These are phyloP conservation scores for Tribolium freemani DNA, from an alignment of 2,888 invertebrate genomes.

Conservation along the genomic window DNA sequence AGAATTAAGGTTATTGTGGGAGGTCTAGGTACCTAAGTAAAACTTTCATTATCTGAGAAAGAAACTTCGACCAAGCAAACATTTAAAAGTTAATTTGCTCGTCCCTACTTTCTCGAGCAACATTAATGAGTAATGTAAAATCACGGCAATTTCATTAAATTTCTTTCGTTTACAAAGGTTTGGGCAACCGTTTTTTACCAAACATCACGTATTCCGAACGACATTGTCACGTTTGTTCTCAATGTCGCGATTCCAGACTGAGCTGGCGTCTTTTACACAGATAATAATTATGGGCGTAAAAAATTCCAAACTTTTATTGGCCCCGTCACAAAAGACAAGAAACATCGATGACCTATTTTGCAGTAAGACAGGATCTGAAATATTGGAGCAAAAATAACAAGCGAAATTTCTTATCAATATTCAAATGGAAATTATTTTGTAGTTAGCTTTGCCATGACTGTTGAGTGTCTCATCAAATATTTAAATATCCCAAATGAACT, in stretches of 20 bases:
- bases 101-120: slow-evolving; percentile 8
- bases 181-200: slow-evolving; percentile 8
- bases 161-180: slow-evolving; percentile 3
- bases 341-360: neutral
- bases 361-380: neutral
- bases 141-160: slow-evolving; percentile 26
- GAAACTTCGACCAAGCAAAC: slow-evolving; percentile 34
- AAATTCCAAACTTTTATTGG: slow-evolving; percentile 3
- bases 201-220: slow-evolving; percentile 24
- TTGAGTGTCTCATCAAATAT: slow-evolving; percentile 13
- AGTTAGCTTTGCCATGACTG: neutral
- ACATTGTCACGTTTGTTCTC: slow-evolving; percentile 25
- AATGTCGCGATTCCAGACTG: slow-evolving; percentile 7
- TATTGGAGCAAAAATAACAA: neutral
- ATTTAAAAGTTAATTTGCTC: slow-evolving; percentile 40
- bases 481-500: slow-evolving; percentile 12
- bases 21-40: slow-evolving; percentile 1
- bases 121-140: slow-evolving; percentile 40
- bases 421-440: neutral
- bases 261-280: slow-evolving; percentile 4
- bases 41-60: slow-evolving; percentile 34
- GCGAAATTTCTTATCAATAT: neutral
- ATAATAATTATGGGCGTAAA: slow-evolving; percentile 20
- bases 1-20: slow-evolving; percentile 2
- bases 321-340: slow-evolving; percentile 4